Conservation (phyloP, 2,797 vertebrate genomes). For the Macrochelys suwanniensis region DNA sequence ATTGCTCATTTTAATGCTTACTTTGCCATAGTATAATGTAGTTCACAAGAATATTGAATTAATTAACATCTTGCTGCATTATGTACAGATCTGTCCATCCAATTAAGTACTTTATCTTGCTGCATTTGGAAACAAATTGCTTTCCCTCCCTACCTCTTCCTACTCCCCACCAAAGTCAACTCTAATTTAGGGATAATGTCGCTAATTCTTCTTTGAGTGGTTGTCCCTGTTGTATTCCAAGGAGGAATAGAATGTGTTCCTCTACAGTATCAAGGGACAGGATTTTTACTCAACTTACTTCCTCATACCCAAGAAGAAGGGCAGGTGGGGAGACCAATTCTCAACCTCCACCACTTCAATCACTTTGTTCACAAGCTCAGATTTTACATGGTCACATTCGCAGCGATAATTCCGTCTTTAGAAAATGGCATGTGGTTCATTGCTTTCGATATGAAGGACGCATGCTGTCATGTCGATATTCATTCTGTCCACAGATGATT, state of each 20-base stretch:
- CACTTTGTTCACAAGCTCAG: neutral
- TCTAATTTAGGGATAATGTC: neutral
- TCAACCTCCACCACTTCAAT: neutral
- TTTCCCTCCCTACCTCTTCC: conserved; percentile 15
- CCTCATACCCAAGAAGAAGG: neutral
- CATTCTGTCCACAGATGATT: neutral
- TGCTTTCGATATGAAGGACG: neutral
- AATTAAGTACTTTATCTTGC: conserved; percentile 27
- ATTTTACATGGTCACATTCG: neutral
- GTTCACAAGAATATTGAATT: conserved; percentile 43
- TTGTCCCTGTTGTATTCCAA: neutral
- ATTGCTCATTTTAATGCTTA: neutral
- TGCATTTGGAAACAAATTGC: conserved; percentile 43
- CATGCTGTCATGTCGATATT: neutral
- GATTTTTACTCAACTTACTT: neutral
- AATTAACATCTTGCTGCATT: conserved; percentile 38
- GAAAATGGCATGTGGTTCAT: neutral
- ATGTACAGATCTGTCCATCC: conserved; percentile 4
- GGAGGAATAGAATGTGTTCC: neutral
- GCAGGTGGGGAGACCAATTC: neutral
- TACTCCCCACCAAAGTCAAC: neutral
- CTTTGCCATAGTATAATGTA: conserved; percentile 2
- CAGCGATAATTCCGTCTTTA: neutral
- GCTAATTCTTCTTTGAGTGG: neutral
- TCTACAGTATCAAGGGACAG: neutral